phyloP scores from a whole-genome alignment of 2,888 invertebrate genomes.

The Hydropsyche betteni region DNA sequence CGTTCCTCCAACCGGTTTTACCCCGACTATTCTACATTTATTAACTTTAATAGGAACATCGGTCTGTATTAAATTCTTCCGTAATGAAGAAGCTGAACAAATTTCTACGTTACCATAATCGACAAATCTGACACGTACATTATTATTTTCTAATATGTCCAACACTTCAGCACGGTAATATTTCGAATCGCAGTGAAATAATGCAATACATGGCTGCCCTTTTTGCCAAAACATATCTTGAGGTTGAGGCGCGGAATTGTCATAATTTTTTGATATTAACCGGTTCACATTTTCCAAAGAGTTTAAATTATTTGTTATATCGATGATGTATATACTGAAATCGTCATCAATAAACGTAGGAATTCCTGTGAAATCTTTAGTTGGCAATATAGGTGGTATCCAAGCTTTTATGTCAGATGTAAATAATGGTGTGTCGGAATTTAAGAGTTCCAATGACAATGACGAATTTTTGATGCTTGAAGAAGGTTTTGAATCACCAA shows the following conservation, averaged over 20 bases:
- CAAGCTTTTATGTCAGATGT: conserved; percentile 47
- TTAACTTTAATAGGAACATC: conserved; percentile 74
- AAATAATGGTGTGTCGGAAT: too few relatives aligned
- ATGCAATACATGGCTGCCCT: conserved; percentile 75
- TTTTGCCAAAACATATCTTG: conserved; percentile 66
- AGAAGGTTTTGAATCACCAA: too few relatives aligned
- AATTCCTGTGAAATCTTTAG: conserved; percentile 66
- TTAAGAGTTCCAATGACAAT: too few relatives aligned
- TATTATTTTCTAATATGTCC: conserved; percentile 57
- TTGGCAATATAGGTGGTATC: conserved; percentile 55
- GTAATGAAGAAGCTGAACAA: conserved; percentile 66
- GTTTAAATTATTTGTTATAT: conserved; percentile 53
- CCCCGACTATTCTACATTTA: conserved; percentile 67
- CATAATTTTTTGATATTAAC: conserved; percentile 63
- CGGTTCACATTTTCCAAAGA: conserved; percentile 64
- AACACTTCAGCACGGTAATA: conserved; percentile 77
- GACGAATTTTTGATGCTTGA: too few relatives aligned
- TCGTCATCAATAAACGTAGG: conserved; percentile 71
- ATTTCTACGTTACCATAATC: conserved; percentile 86
- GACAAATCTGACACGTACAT: conserved; percentile 72
- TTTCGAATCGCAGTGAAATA: conserved; percentile 70
- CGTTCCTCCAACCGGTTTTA: conserved; percentile 59
- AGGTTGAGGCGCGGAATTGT: conserved; percentile 60
- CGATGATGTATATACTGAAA: conserved; percentile 56
- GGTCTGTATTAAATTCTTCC: conserved; percentile 70